Conservation (phyloP, 2,113 vertebrate genomes). For the Nettapus auritus region DNA sequence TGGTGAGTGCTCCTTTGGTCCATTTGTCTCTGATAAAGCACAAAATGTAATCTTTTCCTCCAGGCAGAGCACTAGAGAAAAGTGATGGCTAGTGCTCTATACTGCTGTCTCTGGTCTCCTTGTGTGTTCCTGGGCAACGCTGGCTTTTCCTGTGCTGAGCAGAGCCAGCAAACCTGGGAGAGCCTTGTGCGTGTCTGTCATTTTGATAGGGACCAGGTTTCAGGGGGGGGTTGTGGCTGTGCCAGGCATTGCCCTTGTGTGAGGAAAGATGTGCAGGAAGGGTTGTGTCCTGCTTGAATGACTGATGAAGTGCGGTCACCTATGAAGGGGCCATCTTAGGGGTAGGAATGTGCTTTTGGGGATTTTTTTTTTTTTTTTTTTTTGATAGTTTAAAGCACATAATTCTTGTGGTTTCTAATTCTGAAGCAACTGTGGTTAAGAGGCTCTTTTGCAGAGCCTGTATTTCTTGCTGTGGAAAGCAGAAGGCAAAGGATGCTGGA, state of each 20-base stretch:
- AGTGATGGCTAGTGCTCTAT: rapidly evolving
- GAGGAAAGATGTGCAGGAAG: rapidly evolving
- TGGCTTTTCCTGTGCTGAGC: not conserved
- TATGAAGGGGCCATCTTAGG: not conserved
- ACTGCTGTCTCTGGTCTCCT: not conserved
- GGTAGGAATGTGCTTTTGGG: not conserved
- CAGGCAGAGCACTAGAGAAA: rapidly evolving
- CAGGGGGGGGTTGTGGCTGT: not conserved
- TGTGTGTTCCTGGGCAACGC: not conserved
- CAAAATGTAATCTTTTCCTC: not conserved
- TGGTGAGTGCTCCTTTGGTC: not conserved
- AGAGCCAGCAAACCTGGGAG: not conserved
- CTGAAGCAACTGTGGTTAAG: not conserved
- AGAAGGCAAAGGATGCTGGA: not conserved
- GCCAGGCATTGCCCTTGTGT: rapidly evolving
- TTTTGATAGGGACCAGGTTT: not conserved
- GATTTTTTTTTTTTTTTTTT: not conserved
- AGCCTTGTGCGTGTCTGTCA: rapidly evolving
- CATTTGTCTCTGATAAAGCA: not conserved
- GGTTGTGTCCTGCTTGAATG: not conserved
- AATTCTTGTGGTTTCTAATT: not conserved
- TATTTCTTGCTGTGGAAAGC: not conserved
- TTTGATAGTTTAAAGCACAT: not conserved
- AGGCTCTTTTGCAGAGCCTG: not conserved
- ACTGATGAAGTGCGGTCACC: not conserved